Base-by-base conservation (phyloP, 1,140 invertebrate genomes). In the Zaprionus taronus region DNA sequence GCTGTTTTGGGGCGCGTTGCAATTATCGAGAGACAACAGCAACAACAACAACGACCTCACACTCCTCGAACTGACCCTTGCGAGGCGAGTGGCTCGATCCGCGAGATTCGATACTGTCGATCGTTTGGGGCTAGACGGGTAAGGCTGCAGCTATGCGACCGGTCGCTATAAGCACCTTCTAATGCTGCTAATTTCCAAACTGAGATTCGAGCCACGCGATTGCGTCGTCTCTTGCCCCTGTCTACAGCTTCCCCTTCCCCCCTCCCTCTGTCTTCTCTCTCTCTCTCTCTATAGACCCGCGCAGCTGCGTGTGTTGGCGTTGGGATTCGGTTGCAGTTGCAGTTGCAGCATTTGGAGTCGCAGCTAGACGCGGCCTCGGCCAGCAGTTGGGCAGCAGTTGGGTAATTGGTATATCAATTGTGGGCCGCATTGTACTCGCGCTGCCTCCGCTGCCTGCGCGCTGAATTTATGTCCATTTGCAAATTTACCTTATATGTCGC, bases 321-420 rank as follows among this genome's bases (percentile, higher is more conserved):
- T 72, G 6, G 28, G 20, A 44, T 47, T 58, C 17, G 28, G 36
- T 63, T 62, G 34, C 34, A 55, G 14, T 63, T 51, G 24, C 64
- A 44, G 38, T 41, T 14, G 38, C 34, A 36, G 38, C 31, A 34
- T 11, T 63, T 38, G n/a, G 26, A 47, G 38, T 44, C n/a, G 41
- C 15, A 28, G 51, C 26, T 15, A 24, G 34, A 28, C 41, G 24
- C 34, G 47, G 15, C 60, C 44, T 53, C 31, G 68, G 49, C 44
- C 51, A 55, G 57, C 51, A 41, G 57, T 72, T 65, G 61, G 55
- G 28, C 57, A 51, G 22, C 41, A 66, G 55, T 69, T 80, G 84
- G 70, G 84, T 89, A 87, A 87, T 89, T 89, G 83, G 83, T 89
- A 83, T 87, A 87, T 89, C 83, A 87, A 87, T 87, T 86, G 83